Evolutionary conservation across 2,113 vertebrate species (phyloP), one percentile per base, ranked within the genome.

Genomic region (Paradoxurus hermaphroditus): DNA sequence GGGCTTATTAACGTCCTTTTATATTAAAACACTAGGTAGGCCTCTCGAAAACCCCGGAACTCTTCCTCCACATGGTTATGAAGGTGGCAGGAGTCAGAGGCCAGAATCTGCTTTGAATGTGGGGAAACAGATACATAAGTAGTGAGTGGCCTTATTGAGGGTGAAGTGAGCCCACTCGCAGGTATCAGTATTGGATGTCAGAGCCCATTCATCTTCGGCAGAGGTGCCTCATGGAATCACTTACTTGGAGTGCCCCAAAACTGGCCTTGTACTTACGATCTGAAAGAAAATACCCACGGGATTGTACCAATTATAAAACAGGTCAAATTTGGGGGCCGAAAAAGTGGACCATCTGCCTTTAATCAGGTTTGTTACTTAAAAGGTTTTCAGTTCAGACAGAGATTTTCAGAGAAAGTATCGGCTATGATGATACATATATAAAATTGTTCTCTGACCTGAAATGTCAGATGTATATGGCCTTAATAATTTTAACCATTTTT

Each of bases 401-500:
- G 46, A 87, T 97, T 93, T 95, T 92, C 75, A 95, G 90, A 97
- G 31, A 34, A 92, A 81, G 39, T 78, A 73, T 44, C 81, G 92
- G 70, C 79, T 94, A 34, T 39, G 41, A 36, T 67, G 39, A 92
- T 36, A 25, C 62, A 16, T 25, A 44, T 88, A 73, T 31, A 75
- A 72, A 72, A 94, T 86, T 21, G 15, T 23, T 68, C 7, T 62
- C 36, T 84, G 87, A 95, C 46, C 87, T 75, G 49, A 95, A 91
- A 94, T 92, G 79, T 96, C 96, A 97, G 53, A 19, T 94, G 65
- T 90, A 34, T 87, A n/a, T 82, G 41, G 23, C 51, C 97, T 97
- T 95, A 91, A 96, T 72, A 92, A 92, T 96, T 96, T 92, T 96
- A 97, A 91, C 93, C 53, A 87, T 92, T 91, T 97, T 97, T 81